Evolutionary conservation across 92 coral and sea anemone genomes (phyloP).

Genomic region (Porites divaricata): DNA sequence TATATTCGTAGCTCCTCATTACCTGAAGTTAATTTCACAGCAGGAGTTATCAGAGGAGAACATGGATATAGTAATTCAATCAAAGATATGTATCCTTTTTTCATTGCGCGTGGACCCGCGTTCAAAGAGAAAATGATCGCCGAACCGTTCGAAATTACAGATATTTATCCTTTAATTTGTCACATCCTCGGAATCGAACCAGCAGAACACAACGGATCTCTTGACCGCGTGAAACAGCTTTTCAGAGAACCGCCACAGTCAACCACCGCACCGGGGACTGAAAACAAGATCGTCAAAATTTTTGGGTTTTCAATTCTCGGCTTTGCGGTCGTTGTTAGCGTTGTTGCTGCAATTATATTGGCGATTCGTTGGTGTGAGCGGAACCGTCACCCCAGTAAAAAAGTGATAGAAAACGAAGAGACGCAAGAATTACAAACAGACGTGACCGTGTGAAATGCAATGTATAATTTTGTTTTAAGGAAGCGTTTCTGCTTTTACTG

Average conservation of each 20-base stretch:
- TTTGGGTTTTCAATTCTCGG: conserved; percentile 34
- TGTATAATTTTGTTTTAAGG: not conserved
- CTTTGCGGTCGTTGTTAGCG: conserved; percentile 18
- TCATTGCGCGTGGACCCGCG: conserved; percentile 90
- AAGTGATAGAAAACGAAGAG: conserved; percentile 1
- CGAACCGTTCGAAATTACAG: conserved; percentile 69
- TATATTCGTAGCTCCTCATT: conserved; percentile 46
- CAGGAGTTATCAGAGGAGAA: conserved; percentile 37
- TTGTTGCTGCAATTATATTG: conserved; percentile 21
- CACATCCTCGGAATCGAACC: conserved; percentile 73
- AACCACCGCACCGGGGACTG: not conserved
- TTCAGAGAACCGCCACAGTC: conserved; percentile 28
- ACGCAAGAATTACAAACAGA: conserved; percentile 1
- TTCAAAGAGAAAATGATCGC: conserved; percentile 76
- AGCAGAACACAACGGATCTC: conserved; percentile 90
- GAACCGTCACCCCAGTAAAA: not conserved
- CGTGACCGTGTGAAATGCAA: not conserved
- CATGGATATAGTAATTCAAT: conserved; percentile 69
- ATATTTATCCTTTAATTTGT: conserved; percentile 88
- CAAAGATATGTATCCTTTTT: conserved; percentile 87
- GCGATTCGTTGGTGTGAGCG: conserved; percentile 36
- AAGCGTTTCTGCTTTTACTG: not conserved
- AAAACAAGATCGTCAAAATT: conserved; percentile 33
- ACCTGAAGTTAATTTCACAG: conserved; percentile 16
- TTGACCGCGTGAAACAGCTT: conserved; percentile 49